Evolutionary conservation across 2,888 invertebrate genomes (phyloP).

Genomic region (Leucophora obtusa): DNA sequence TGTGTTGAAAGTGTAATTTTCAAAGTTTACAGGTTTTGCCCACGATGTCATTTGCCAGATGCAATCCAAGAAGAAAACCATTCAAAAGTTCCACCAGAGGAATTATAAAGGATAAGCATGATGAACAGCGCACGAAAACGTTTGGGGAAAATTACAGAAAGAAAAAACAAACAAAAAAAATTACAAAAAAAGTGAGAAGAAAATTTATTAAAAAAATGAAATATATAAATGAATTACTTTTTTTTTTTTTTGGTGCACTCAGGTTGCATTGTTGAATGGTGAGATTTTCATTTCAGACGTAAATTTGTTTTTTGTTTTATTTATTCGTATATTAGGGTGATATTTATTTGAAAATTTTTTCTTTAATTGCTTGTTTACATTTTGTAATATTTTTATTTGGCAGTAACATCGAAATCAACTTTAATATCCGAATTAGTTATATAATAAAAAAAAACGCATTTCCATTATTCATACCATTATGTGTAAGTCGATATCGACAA

Average conservation of each 20-base stretch:
- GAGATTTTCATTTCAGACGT: conserved; percentile 6
- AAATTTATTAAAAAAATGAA: conserved; percentile 38
- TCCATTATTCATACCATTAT: too few relatives aligned
- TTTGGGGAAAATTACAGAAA: background rate
- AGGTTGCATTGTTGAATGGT: conserved; percentile 28
- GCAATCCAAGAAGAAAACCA: background rate
- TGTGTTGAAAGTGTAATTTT: background rate
- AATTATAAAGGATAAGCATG: background rate
- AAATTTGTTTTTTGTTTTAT: background rate
- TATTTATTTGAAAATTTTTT: background rate
- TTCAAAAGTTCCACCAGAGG: background rate
- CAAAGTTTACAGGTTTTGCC: background rate
- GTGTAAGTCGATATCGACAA: too few relatives aligned
- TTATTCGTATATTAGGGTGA: background rate
- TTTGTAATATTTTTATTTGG: too few relatives aligned
- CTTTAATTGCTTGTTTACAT: too few relatives aligned
- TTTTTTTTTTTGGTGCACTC: conserved; percentile 12
- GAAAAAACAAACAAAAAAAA: background rate
- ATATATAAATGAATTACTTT: conserved; percentile 24
- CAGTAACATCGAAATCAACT: too few relatives aligned
- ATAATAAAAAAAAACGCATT: too few relatives aligned
- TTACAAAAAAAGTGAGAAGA: conserved; percentile 9
- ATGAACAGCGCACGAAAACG: background rate
- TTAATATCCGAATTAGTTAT: too few relatives aligned
- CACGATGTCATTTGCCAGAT: background rate